Base-by-base conservation (phyloP, 2,888 invertebrate species). In the Pyrrhosoma nymphula region DNA sequence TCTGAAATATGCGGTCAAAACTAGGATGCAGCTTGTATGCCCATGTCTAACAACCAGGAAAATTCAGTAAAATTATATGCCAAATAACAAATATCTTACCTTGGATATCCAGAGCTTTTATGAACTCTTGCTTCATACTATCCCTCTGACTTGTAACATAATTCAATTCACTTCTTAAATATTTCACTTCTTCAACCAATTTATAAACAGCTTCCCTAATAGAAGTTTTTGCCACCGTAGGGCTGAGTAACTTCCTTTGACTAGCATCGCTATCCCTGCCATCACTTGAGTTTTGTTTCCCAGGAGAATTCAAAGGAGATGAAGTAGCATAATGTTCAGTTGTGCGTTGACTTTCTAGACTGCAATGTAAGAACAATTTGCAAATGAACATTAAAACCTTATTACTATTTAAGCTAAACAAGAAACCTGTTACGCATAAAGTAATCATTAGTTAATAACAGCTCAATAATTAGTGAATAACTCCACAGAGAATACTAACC, bases 211-310 rank as follows among this genome's bases (percentile, higher is more conserved):
- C 23, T 23, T 60, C 35, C 39, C 60, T 63, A 1, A 90, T 60
- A n/a, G 39, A 88, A 88, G 63, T 60, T 12, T 95, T 95, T 26
- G 20, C n/a, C 23, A 26, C 56, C 8, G 14, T 23, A 16, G 60
- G 55, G 23, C 56, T 56, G 63, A 56, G 14, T 10, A 56, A n/a
- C 23, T 39, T 35, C n/a, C 47, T 47, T 47, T 69, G 93, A 47
- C 69, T 93, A 23, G 23, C 75, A 30, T 88, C 56, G 23, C 56
- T 56, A 56, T 95, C 60, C 55, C 56, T 88, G 23, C 26, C 39
- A 55, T 88, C 88, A 95, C 63, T 56, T n/a, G 82, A 82, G 60
- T 56, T 88, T 47, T 56, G n/a, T 12, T 88, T 88, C 56, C 47
- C 56, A 12, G 30, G 23, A 18, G 56, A 56, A 90, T 26, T 55